A percentile compares a stretch with the other conserved stretches of the same genome.
Evolutionary conservation across 2,113 vertebrate genomes (phyloP).

Genomic region (Datnioides undecimradiatus): DNA sequence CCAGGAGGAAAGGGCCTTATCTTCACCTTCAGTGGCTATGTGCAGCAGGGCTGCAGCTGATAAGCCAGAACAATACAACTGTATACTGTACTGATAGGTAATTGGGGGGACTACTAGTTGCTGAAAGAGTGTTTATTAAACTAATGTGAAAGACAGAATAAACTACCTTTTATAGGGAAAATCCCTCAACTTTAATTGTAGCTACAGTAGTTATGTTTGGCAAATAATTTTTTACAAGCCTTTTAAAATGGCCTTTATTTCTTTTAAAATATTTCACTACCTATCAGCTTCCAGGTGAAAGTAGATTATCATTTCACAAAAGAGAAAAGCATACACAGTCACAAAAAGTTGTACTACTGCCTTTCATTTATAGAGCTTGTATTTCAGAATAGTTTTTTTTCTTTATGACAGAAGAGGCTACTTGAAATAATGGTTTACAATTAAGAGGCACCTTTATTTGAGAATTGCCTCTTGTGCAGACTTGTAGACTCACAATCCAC

Average conservation of each 20-base stretch:
- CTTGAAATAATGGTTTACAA: neutral
- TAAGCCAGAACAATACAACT: slow-evolving; percentile 33
- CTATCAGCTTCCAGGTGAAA: neutral
- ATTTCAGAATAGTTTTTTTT: neutral
- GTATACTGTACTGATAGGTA: neutral
- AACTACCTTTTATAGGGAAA: neutral
- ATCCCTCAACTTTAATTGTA: neutral
- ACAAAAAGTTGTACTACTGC: neutral
- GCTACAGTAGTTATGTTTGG: neutral
- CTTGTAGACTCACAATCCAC: neutral
- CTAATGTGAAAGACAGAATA: neutral
- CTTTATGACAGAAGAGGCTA: neutral
- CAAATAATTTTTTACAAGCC: neutral
- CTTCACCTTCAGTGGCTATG: slow-evolving; percentile 56
- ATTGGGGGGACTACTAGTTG: slow-evolving; percentile 13
- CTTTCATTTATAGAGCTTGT: neutral
- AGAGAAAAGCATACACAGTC: neutral
- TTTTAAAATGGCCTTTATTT: neutral
- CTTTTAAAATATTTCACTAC: neutral
- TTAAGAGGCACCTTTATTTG: slow-evolving; percentile 10
- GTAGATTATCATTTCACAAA: neutral
- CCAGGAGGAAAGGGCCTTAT: slow-evolving; percentile 64
- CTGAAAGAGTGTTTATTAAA: slow-evolving; percentile 11
- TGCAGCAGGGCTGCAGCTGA: slow-evolving; percentile 49
- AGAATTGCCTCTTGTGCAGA: slow-evolving; percentile 13